phyloP scores from a whole-genome alignment of 1,140 invertebrate species.

The Chymomyza costata region DNA sequence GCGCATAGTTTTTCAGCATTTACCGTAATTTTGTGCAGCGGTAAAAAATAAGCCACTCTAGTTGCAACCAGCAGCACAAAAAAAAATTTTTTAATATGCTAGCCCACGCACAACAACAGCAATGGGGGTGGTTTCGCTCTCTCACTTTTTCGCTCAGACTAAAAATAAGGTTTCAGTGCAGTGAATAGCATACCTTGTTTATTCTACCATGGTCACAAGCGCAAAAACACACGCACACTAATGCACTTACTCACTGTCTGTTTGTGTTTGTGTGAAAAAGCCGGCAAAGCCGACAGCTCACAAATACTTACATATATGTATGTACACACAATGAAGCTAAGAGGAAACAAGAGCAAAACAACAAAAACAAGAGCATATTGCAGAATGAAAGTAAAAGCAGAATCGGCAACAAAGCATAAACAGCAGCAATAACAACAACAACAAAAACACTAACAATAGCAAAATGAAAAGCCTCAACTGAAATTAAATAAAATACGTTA shows the following conservation, averaged over 20 bases:
- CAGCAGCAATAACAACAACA: slow-evolving; percentile 14
- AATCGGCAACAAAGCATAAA: slow-evolving; percentile 24
- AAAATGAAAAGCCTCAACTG: no score
- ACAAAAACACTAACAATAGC: slow-evolving; percentile 20
- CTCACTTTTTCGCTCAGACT: no score
- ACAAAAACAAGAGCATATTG: slow-evolving; percentile 31
- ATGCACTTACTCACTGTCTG: slow-evolving; percentile 1
- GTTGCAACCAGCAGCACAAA: no score
- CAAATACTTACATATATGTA: slow-evolving; percentile 5
- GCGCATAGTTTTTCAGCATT: no score
- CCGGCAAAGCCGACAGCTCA: slow-evolving; percentile 54
- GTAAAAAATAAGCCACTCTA: no score
- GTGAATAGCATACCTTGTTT: no score
- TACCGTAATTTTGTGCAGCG: no score
- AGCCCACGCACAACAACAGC: slow-evolving; percentile 19
- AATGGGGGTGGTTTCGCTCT: no score
- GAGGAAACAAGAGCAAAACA: slow-evolving; percentile 10
- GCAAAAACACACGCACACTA: neutral
- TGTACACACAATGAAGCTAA: slow-evolving; percentile 15
- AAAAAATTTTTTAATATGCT: no score
- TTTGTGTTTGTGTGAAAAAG: slow-evolving; percentile 39
- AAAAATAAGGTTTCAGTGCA: no score
- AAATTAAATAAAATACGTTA: no score
- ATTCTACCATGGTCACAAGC: no score
- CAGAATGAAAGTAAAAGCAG: slow-evolving; percentile 66